Evolutionary conservation across 1,140 invertebrate species (phyloP), one percentile per base, ranked within the genome.

Genomic region (Drosophila baimaii): DNA sequence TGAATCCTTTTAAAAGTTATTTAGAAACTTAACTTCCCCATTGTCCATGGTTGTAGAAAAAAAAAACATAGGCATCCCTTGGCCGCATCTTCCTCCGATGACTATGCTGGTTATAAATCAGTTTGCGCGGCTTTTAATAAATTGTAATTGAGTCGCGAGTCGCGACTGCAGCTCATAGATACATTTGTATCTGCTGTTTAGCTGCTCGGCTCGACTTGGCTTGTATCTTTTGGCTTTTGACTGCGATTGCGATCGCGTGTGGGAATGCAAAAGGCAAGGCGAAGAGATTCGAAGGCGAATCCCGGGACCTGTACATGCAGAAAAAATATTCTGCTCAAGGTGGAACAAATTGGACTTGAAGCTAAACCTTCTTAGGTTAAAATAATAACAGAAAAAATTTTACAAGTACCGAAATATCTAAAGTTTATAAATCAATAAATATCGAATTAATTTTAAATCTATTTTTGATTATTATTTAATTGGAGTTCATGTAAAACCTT

Each of bases 141-240:
- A 88, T 89, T 88, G 84, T 88, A 88, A 88, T 88, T 88, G 84
- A 88, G 84, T 88, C 84, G 84, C 84, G 84, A 84, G 74, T 81
- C 77, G 78, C 81, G 81, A 68, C 70, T 82, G 69, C 76, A 86
- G 65, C 72, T 82, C 84, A 88, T 88, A 90, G 85, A 88, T 84
- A 88, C 81, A 77, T 83, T 83, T 88, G 83, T 70, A 90, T 85
- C 82, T 79, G 58, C 51, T 57, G 49, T 58, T 69, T 56, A 77
- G 59, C 29, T 57, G 77, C 51, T 73, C 41, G 58, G 56, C 57
- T 69, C 44, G 59, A 23, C 37, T 72, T 12, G 47, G 56, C 57
- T 35, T 71, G 68, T 31, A 66, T 43, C 63, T 63, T 56, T 56
- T 55, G 47, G 55, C 70, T 70, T 39, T 69, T 43, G 59, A 58